phyloP scores from a whole-genome alignment of 1,140 invertebrate species.

The Protaetia brevitarsis region DNA sequence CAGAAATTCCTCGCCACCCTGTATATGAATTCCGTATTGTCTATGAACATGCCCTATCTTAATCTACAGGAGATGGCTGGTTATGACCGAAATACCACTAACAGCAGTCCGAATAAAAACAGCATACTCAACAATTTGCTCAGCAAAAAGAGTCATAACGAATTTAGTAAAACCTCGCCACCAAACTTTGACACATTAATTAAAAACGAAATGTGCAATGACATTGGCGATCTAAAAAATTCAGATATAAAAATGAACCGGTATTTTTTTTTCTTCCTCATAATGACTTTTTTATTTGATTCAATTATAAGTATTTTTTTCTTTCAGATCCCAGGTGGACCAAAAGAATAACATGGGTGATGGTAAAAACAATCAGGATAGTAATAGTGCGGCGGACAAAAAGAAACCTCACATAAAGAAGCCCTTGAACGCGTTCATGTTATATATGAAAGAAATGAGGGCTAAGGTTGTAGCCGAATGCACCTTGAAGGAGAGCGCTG shows the following conservation, averaged over 20 bases:
- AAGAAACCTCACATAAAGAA: slow-evolving; percentile 99
- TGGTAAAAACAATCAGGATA: slow-evolving; percentile 59
- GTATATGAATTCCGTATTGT: slow-evolving; percentile 56
- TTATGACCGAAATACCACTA: slow-evolving; percentile 21
- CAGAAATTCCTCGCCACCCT: slow-evolving; percentile 59
- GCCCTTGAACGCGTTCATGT: slow-evolving; percentile 99
- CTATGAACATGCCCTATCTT: slow-evolving; percentile 16
- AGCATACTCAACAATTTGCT: slow-evolving; percentile 46
- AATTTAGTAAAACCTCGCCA: slow-evolving; percentile 37
- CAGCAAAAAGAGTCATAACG: slow-evolving; percentile 40
- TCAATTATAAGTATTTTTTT: slow-evolving; percentile 24
- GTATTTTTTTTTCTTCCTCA: background rate
- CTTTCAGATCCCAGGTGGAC: slow-evolving; percentile 57
- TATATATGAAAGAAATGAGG: slow-evolving; percentile 99
- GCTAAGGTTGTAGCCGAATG: slow-evolving; percentile 97
- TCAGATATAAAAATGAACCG: slow-evolving; percentile 9
- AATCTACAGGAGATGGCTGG: background rate
- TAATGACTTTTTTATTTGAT: background rate
- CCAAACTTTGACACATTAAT: slow-evolving; percentile 45
- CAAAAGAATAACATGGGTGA: slow-evolving; percentile 59
- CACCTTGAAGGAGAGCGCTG: slow-evolving; percentile 97
- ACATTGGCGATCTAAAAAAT: background rate
- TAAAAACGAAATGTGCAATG: slow-evolving; percentile 42
- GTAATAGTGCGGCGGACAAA: slow-evolving; percentile 61
- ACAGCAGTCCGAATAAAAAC: slow-evolving; percentile 37